These are phyloP conservation scores for Arbacia lixula DNA, from an alignment of 53 echinoderm and acorn worm genomes.

Conservation along the genomic window DNA sequence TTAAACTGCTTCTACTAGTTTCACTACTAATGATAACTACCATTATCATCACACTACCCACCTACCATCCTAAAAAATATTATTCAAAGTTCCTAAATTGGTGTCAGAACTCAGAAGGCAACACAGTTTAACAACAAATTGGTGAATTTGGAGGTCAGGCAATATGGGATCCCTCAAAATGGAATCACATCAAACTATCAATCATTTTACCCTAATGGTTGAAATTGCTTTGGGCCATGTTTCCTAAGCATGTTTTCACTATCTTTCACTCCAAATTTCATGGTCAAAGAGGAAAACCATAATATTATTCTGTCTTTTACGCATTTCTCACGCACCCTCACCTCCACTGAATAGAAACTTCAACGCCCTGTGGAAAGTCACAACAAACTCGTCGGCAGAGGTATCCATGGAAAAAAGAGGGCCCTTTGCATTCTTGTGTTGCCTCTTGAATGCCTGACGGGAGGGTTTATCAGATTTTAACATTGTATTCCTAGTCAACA, in stretches of 20 bases:
- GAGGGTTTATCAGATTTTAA: conserved; percentile 22
- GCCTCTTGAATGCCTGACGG: conserved; percentile 20
- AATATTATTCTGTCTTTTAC: conserved; percentile 9
- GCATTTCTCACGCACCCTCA: background rate
- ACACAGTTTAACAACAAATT: too few species aligned
- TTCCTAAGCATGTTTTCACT: background rate
- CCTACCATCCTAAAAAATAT: too few species aligned
- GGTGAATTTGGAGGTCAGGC: too few species aligned
- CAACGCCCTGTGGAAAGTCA: background rate
- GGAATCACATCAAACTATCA: conserved; percentile 8
- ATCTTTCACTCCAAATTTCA: background rate
- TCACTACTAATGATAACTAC: too few species aligned
- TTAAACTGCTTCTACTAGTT: too few species aligned
- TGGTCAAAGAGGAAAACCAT: background rate
- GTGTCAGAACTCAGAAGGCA: too few species aligned
- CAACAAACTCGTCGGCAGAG: background rate
- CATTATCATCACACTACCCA: too few species aligned
- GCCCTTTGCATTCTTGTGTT: too few species aligned
- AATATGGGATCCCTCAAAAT: too few species aligned
- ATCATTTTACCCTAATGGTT: conserved; percentile 7
- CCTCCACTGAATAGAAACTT: background rate
- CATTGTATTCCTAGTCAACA: conserved; percentile 44
- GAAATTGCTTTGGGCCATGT: background rate
- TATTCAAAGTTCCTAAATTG: too few species aligned
- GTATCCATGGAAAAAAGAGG: conserved; percentile 16